Base-by-base conservation (phyloP, 1,140 invertebrate genomes). In the Eumaeus atala region DNA sequence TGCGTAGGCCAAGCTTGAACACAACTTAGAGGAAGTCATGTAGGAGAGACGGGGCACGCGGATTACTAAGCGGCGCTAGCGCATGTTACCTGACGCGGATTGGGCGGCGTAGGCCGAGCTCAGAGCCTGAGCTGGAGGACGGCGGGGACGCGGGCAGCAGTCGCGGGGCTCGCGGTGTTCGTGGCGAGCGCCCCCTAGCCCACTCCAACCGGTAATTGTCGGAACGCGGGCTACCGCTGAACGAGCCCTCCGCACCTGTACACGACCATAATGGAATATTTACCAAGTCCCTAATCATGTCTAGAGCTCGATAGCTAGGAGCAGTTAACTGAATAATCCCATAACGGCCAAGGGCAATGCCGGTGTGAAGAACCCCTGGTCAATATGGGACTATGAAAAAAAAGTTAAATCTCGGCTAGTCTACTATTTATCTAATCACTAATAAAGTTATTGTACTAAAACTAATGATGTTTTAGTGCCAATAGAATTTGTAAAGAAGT, bases 151-250 rank as follows among this genome's bases (percentile, higher is more conserved):
- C 66, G 40, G 67, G 50, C n/a, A 77, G 66, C 21, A 74, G 69
- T 44, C 77, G 73, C 16, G 77, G 77, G 7, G 77, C 53, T 50
- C 76, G 72, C 42, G 79, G 77, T 0, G 76, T 67, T 51, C 73
- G 72, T 37, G 74, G 76, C 2, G 78, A 69, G 56, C 70, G 64
- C 6, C 87, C 80, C 21, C 84, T 71, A 1, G 84, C 87, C 72
- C 87, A 88, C 72, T 88, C 84, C 50, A 79, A 71, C 40, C 87
- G 63, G 71, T 88, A 88, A 77, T 88, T 88, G 77, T 88, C 87
- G 0, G 84, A 82, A 38, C 74, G 70, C 0, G 82, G 73, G 51
- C 78, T 74, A 61, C 82, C 82, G 64, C 75, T 82, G 72, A 86
- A 86, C n/a, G 77, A 74, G 21, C 70, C 69, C 6, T 63, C 62